A percentile compares a stretch with the other conserved stretches of the same genome.
phyloP scores from a whole-genome alignment of 2,113 vertebrate genomes.

The Ia io region DNA sequence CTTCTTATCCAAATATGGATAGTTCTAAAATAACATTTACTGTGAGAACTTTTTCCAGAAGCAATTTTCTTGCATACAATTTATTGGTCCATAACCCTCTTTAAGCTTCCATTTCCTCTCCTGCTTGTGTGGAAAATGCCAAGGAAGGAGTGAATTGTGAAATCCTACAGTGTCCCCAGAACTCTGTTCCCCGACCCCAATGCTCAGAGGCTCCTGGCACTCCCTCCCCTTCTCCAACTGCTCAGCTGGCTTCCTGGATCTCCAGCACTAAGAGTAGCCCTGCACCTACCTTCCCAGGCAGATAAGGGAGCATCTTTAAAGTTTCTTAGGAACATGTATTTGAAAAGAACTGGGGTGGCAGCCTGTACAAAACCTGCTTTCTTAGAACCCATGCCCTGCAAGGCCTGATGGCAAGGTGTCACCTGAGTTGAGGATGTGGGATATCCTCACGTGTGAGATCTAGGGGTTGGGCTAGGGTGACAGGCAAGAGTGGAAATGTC shows the following conservation, averaged over 20 bases:
- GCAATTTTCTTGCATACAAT: neutral
- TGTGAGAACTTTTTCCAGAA: neutral
- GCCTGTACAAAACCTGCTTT: neutral
- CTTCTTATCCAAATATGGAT: neutral
- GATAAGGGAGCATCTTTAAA: neutral
- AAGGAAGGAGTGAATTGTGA: neutral
- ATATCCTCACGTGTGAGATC: neutral
- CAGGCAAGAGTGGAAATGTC: neutral
- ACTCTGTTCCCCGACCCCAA: neutral
- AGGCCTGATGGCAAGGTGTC: neutral
- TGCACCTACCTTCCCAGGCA: neutral
- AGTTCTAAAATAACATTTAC: neutral
- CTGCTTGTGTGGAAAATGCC: neutral
- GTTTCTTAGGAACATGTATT: neutral
- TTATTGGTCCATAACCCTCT: neutral
- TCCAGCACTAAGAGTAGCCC: neutral
- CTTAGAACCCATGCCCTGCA: neutral
- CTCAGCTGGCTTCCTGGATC: neutral
- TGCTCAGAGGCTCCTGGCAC: neutral
- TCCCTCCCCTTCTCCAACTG: neutral
- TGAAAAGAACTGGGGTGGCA: neutral
- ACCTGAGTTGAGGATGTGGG: neutral
- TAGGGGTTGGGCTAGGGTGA: neutral
- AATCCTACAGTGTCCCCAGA: neutral
- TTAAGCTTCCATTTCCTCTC: neutral